These are phyloP conservation scores for Papilio glaucus DNA, from an alignment of 1,140 invertebrate genomes.

Conservation along the genomic window DNA sequence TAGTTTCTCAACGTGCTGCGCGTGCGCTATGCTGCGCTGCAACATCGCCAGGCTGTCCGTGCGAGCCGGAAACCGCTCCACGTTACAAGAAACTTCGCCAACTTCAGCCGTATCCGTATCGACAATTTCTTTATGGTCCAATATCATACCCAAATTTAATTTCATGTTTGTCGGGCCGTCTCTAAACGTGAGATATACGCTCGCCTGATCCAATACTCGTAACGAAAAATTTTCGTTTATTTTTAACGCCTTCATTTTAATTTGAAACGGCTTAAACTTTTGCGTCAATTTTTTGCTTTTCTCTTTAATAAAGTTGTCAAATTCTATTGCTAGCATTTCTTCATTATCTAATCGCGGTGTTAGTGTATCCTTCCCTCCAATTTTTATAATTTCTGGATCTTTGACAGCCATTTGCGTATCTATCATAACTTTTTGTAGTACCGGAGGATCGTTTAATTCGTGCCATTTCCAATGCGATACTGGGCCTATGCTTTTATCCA, in stretches of 20 bases:
- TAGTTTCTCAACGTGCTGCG: constrained; percentile 55
- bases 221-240: constrained; percentile 76
- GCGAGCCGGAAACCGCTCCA: constrained; percentile 66
- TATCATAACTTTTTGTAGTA: constrained; percentile 76
- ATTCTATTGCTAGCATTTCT: constrained; percentile 77
- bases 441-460: constrained; percentile 74
- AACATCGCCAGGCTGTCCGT: constrained; percentile 68
- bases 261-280: constrained; percentile 75
- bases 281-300: constrained; percentile 70
- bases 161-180: constrained; percentile 70
- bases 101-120: constrained; percentile 74
- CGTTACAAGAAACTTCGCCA: constrained; percentile 67
- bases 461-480: constrained; percentile 79
- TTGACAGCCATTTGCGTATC: constrained; percentile 73
- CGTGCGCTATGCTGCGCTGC: constrained; percentile 61
- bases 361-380: constrained; percentile 55
- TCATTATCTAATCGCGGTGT: constrained; percentile 63
- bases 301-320: constrained; percentile 76
- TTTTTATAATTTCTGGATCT: constrained; percentile 67
- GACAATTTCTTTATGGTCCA: constrained; percentile 75
- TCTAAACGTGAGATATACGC: constrained; percentile 69
- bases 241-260: constrained; percentile 78
- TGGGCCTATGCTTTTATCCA: constrained; percentile 68
- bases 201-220: constrained; percentile 76
- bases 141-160: constrained; percentile 74